Evolutionary conservation across 1,140 invertebrate genomes (phyloP).

Genomic region (Nephila pilipes): DNA sequence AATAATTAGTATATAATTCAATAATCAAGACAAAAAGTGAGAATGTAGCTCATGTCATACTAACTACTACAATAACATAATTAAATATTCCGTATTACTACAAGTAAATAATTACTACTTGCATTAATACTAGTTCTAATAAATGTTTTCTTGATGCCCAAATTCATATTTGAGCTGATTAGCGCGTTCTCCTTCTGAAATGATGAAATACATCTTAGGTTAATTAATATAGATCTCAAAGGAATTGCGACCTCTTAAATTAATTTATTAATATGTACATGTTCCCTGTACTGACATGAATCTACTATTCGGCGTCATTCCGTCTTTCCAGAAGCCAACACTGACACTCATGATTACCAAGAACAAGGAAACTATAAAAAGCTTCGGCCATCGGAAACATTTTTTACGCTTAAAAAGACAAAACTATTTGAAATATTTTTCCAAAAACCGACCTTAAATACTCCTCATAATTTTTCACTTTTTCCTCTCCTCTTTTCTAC

Average conservation of each 20-base stretch:
- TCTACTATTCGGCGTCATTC: background rate
- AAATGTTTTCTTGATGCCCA: too few species aligned
- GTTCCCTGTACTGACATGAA: background rate
- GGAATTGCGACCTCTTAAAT: background rate
- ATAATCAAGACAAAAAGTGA: too few species aligned
- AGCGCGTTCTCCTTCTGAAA: background rate
- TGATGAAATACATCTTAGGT: background rate
- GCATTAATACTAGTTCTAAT: too few species aligned
- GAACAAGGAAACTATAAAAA: conserved; percentile 61
- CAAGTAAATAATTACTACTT: too few species aligned
- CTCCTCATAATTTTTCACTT: background rate
- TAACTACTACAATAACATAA: too few species aligned
- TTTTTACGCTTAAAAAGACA: conserved; percentile 47
- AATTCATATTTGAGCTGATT: background rate
- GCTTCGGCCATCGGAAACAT: conserved; percentile 48
- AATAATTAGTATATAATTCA: too few species aligned
- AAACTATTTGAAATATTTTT: conserved; percentile 71
- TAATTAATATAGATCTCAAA: background rate
- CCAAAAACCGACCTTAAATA: conserved; percentile 49
- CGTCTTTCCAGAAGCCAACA: background rate
- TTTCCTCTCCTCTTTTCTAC: conserved; percentile 11
- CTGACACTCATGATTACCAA: background rate
- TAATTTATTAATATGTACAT: conserved; percentile 1
- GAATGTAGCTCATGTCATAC: too few species aligned
- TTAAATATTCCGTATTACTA: too few species aligned